A percentile compares a stretch with the other conserved stretches of the same genome.
phyloP scores from a whole-genome alignment of 2,797 vertebrate species.

The Anolis apletophallus region DNA sequence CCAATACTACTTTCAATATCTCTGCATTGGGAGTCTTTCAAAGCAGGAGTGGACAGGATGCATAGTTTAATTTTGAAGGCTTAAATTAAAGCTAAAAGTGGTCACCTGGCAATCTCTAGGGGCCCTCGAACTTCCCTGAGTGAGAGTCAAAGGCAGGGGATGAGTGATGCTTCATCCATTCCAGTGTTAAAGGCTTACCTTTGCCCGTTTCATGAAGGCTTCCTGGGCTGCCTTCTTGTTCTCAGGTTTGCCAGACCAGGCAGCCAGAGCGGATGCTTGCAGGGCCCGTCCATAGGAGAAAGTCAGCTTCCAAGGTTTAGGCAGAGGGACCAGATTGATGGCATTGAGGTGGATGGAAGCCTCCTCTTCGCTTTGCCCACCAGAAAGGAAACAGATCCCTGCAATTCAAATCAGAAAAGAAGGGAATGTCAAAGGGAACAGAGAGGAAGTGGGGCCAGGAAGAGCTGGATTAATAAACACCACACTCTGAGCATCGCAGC shows the following conservation, averaged over 20 bases:
- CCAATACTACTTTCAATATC: no score
- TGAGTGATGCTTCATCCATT: no score
- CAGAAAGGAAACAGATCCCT: constrained; percentile 98
- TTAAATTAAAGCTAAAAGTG: no score
- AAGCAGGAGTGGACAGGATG: no score
- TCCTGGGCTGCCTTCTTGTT: constrained; percentile 91
- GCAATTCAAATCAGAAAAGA: constrained; percentile 27
- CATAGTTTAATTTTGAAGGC: no score
- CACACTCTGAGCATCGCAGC: neutral
- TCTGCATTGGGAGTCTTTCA: no score
- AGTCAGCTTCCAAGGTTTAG: constrained; percentile 93
- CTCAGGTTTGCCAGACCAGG: constrained; percentile 89
- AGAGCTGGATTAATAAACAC: neutral
- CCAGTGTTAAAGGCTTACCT: constrained; percentile 77
- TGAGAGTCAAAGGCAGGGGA: no score
- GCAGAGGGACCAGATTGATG: constrained; percentile 90
- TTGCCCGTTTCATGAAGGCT: constrained; percentile 87
- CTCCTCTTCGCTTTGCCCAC: constrained; percentile 97
- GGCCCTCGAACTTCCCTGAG: no score
- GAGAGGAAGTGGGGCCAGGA: neutral
- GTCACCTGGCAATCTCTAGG: no score
- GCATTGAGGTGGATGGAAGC: constrained; percentile 94
- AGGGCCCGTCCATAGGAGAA: constrained; percentile 96
- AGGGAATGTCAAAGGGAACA: neutral
- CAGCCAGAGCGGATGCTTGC: constrained; percentile 92